Percentiles rank a stretch among this genome's conserved stretches.
phyloP scores from a whole-genome alignment of 2,888 invertebrate genomes.

The Spialia ferax region DNA sequence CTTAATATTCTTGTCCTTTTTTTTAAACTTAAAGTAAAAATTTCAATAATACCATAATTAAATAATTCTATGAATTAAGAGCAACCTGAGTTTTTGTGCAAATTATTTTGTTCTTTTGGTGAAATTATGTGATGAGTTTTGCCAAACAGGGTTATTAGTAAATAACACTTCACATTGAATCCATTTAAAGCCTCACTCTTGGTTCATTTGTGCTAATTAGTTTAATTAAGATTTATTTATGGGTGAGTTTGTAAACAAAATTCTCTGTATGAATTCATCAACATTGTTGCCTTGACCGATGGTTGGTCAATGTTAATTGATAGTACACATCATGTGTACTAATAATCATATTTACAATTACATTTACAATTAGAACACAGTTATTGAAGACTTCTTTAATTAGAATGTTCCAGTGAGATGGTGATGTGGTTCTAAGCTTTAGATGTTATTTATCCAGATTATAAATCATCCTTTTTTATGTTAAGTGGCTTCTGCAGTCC shows the following conservation, averaged over 20 bases:
- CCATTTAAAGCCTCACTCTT: not conserved
- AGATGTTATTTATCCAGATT: no score
- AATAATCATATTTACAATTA: not conserved
- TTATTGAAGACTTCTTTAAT: not conserved
- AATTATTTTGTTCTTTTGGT: no score
- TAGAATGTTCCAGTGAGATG: not conserved
- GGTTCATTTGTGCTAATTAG: not conserved
- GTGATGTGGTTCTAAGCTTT: not conserved
- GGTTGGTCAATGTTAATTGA: not conserved
- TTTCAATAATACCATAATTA: no score
- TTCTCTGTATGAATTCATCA: not conserved
- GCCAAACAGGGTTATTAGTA: no score
- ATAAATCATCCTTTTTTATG: no score
- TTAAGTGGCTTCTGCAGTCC: no score
- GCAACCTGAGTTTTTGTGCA: no score
- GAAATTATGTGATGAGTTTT: no score
- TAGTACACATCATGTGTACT: not conserved
- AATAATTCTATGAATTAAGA: no score
- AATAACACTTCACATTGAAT: no score
- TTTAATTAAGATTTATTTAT: not conserved
- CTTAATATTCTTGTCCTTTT: no score
- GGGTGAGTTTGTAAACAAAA: not conserved
- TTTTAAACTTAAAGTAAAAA: no score
- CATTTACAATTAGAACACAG: conserved; percentile 1
- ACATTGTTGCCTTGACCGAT: not conserved